Conservation (phyloP, 2,888 invertebrate genomes). For the Hanleya hanleyi region DNA sequence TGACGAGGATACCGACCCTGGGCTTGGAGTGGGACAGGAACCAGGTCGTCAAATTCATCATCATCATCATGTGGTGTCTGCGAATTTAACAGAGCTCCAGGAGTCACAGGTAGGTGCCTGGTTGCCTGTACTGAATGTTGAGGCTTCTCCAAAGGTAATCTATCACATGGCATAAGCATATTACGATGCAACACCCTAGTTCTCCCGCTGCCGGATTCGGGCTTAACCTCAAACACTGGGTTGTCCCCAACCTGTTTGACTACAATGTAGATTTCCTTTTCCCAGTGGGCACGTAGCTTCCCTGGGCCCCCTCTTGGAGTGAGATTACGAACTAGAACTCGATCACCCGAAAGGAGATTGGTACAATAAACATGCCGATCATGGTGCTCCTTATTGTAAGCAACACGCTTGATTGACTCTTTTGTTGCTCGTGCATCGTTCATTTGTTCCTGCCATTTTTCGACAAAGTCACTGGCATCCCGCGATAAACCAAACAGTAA, state of each 20-base stretch:
- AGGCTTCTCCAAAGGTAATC: neutral
- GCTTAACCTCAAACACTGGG: constrained; percentile 19
- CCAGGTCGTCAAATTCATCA: neutral
- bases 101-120: neutral
- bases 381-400: constrained; percentile 9
- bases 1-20: no score
- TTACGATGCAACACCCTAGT: constrained; percentile 11
- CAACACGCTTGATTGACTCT: neutral
- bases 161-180: constrained; percentile 12
- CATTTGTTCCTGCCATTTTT: neutral
- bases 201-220: constrained; percentile 3
- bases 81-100: no score
- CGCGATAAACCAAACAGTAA: neutral
- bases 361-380: neutral
- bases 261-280: constrained; percentile 13
- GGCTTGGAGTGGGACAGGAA: no score
- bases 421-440: constrained; percentile 1
- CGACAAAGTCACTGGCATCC: neutral
- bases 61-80: neutral
- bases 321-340: constrained; percentile 1
- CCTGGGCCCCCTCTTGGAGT: constrained; percentile 6
- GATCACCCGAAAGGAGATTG: constrained; percentile 14
- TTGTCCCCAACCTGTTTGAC: constrained; percentile 10
- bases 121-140: neutral
- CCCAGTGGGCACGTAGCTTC: constrained; percentile 18